Conservation (phyloP, 2,113 vertebrate genomes). For the Otus sunia region DNA sequence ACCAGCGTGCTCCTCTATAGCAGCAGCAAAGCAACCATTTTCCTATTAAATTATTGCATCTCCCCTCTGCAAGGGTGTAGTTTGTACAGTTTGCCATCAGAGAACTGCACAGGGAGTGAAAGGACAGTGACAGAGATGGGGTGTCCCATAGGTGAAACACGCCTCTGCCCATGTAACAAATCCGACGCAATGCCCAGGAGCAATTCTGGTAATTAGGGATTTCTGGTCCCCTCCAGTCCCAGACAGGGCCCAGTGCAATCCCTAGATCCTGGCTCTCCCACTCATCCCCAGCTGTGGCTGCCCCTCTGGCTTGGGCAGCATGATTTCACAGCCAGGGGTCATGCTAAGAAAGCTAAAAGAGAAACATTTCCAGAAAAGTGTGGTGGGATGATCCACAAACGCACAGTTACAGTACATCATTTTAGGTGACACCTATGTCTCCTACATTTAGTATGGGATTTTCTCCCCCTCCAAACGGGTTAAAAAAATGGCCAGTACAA, state of each 20-base stretch:
- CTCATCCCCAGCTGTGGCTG: neutral
- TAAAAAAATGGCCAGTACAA: neutral
- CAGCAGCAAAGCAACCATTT: neutral
- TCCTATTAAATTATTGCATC: neutral
- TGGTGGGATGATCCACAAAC: neutral
- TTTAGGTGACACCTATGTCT: neutral
- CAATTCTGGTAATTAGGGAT: neutral
- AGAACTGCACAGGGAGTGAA: neutral
- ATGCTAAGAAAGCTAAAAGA: neutral
- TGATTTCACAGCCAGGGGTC: rapidly evolving
- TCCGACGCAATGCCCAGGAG: neutral
- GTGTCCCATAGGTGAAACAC: neutral
- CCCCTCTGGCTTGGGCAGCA: neutral
- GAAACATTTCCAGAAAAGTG: neutral
- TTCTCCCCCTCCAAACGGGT: neutral
- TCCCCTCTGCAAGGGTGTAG: neutral
- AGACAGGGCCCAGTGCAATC: neutral
- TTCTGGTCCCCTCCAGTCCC: neutral
- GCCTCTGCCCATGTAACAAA: neutral
- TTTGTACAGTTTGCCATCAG: neutral
- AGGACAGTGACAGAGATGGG: neutral
- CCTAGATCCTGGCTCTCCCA: neutral
- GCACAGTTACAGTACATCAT: neutral
- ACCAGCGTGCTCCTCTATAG: neutral
- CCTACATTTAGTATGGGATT: neutral